Percentiles rank a stretch among this genome's conserved stretches.
phyloP scores from a whole-genome alignment of 2,113 vertebrate species.

The Theropithecus gelada region DNA sequence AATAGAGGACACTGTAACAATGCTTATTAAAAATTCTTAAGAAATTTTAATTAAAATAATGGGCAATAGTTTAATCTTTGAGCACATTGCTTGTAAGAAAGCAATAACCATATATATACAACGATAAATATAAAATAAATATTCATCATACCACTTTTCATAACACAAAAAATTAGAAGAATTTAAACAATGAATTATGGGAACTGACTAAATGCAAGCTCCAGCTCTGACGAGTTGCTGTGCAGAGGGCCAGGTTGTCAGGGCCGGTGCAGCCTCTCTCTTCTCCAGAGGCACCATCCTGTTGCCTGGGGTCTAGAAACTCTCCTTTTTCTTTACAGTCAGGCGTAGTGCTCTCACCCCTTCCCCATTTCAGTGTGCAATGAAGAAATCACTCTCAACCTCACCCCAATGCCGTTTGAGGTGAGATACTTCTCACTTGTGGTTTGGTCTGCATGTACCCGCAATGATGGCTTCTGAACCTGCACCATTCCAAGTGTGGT shows the following conservation, averaged over 20 bases:
- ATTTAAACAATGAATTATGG: background rate
- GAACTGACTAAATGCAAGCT: background rate
- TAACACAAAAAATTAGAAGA: background rate
- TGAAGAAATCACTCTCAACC: background rate
- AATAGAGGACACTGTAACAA: background rate
- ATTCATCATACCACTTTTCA: background rate
- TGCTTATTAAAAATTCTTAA: background rate
- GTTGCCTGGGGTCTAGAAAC: background rate
- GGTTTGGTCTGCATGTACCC: too few relatives aligned
- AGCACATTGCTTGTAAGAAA: background rate
- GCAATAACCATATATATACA: background rate
- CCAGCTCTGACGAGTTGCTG: too few relatives aligned
- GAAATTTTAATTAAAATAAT: background rate
- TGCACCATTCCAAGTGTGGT: background rate
- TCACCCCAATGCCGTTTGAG: background rate
- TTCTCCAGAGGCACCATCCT: rapidly evolving
- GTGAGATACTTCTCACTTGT: background rate
- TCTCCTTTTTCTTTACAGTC: background rate
- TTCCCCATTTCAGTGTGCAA: background rate
- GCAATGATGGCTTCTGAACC: background rate
- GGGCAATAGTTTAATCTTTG: background rate
- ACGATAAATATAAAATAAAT: background rate
- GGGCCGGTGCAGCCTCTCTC: background rate
- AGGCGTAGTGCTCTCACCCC: background rate
- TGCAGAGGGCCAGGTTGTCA: background rate